phyloP scores from a whole-genome alignment of 2,888 invertebrate genomes.

The Eucriotettix oculatus region DNA sequence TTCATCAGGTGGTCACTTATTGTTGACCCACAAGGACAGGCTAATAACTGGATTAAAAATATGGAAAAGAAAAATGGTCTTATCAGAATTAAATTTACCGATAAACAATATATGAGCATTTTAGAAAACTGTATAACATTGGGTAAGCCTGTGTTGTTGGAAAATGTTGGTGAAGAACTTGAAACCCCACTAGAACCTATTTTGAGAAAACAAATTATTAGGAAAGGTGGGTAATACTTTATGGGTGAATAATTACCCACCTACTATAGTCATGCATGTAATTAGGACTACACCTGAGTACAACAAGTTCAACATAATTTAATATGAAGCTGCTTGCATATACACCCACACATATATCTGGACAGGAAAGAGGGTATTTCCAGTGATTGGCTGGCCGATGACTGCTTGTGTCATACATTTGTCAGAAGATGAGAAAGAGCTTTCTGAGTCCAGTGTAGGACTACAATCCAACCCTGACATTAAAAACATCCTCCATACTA shows the following conservation, averaged over 20 bases:
- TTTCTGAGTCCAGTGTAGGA: no score
- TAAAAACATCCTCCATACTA: no score
- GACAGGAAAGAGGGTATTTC: no score
- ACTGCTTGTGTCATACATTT: no score
- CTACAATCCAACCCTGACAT: no score
- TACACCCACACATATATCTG: no score
- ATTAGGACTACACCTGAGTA: no score
- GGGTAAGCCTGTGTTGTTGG: constrained; percentile 60
- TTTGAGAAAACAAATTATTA: constrained; percentile 54
- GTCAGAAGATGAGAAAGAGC: no score
- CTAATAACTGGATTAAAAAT: constrained; percentile 71
- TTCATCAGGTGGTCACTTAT: constrained; percentile 49
- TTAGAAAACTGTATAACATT: constrained; percentile 58
- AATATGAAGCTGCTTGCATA: no score
- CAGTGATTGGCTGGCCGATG: no score
- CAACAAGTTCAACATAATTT: no score
- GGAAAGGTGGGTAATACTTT: constrained; percentile 32
- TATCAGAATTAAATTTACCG: constrained; percentile 54
- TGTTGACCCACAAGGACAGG: constrained; percentile 73
- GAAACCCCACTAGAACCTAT: constrained; percentile 66
- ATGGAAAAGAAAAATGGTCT: constrained; percentile 60
- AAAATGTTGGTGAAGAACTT: constrained; percentile 59
- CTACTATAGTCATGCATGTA: no score
- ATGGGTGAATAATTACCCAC: neutral
- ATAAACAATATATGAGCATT: constrained; percentile 56